Evolutionary conservation across 2,888 invertebrate genomes (phyloP).

Genomic region (Pycnomerus fuliginosus): DNA sequence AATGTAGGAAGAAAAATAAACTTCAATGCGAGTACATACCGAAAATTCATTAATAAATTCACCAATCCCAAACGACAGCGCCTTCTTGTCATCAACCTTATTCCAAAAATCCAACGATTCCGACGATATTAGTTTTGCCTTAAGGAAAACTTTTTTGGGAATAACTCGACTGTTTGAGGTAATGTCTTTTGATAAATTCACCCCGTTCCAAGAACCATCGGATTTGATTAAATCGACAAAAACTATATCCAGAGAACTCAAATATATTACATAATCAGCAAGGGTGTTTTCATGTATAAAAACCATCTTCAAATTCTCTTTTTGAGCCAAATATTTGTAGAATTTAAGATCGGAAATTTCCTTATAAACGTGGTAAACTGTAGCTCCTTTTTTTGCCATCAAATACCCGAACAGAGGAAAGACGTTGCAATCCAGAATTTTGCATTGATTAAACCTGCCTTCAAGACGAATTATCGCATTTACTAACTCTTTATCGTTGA

Average conservation of each 20-base stretch:
- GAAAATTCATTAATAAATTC: conserved; percentile 61
- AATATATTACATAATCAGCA: conserved; percentile 3
- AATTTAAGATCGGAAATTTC: conserved; percentile 49
- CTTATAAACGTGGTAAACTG: conserved; percentile 54
- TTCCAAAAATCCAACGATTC: conserved; percentile 61
- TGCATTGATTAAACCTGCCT: conserved; percentile 29
- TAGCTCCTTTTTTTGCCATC: conserved; percentile 56
- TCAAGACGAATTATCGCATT: conserved; percentile 20
- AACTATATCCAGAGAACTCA: conserved; percentile 1
- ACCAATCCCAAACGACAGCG: conserved; percentile 58
- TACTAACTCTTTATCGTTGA: conserved; percentile 47
- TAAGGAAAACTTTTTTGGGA: conserved; percentile 57
- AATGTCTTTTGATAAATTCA: conserved; percentile 12
- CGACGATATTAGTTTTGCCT: conserved; percentile 62
- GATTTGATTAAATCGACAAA: conserved; percentile 55
- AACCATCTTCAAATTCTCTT: conserved; percentile 49
- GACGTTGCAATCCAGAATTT: conserved; percentile 61
- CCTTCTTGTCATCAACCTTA: conserved; percentile 58
- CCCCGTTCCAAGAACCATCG: conserved; percentile 59
- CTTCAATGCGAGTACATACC: no score
- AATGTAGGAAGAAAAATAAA: no score
- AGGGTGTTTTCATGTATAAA: conserved; percentile 25
- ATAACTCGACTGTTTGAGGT: conserved; percentile 30
- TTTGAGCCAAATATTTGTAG: conserved; percentile 51
- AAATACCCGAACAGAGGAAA: conserved; percentile 65